Conservation (phyloP, 2,888 invertebrate species). For the Nemotelus pantherinus region DNA sequence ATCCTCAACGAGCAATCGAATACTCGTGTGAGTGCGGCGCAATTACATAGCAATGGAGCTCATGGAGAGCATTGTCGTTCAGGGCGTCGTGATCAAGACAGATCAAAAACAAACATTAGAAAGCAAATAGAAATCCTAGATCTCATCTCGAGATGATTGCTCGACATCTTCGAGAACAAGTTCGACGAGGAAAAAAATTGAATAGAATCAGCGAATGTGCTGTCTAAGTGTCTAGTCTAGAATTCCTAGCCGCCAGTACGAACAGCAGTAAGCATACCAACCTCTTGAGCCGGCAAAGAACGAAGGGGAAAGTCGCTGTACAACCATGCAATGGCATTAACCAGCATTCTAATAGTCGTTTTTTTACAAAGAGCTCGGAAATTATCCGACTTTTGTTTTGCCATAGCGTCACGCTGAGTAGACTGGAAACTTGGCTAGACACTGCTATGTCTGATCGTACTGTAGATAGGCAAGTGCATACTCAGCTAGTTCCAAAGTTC, state of each 20-base stretch:
- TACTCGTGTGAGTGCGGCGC: too few species aligned
- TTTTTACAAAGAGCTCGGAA: not conserved
- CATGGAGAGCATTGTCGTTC: not conserved
- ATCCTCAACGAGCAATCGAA: too few species aligned
- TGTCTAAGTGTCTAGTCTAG: slow-evolving; percentile 18
- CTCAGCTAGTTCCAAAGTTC: not conserved
- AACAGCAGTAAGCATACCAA: not conserved
- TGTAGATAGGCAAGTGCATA: not conserved
- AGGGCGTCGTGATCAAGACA: not conserved
- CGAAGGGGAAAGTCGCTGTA: not conserved
- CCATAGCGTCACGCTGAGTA: slow-evolving; percentile 15
- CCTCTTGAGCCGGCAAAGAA: not conserved
- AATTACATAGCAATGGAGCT: not conserved
- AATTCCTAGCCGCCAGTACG: not conserved
- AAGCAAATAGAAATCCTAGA: slow-evolving; percentile 24
- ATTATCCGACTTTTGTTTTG: slow-evolving; percentile 24
- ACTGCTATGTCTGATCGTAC: slow-evolving; percentile 7
- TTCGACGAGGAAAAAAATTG: not conserved
- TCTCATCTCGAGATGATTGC: slow-evolving; percentile 19
- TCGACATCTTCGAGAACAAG: slow-evolving; percentile 31
- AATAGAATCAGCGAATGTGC: not conserved
- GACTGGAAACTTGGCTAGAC: slow-evolving; percentile 11
- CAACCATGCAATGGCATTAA: slow-evolving; percentile 29
- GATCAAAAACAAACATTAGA: slow-evolving; percentile 25
- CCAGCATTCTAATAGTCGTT: not conserved